Base-by-base conservation (phyloP, 2,113 vertebrate species). In the Pangasianodon hypophthalmus region DNA sequence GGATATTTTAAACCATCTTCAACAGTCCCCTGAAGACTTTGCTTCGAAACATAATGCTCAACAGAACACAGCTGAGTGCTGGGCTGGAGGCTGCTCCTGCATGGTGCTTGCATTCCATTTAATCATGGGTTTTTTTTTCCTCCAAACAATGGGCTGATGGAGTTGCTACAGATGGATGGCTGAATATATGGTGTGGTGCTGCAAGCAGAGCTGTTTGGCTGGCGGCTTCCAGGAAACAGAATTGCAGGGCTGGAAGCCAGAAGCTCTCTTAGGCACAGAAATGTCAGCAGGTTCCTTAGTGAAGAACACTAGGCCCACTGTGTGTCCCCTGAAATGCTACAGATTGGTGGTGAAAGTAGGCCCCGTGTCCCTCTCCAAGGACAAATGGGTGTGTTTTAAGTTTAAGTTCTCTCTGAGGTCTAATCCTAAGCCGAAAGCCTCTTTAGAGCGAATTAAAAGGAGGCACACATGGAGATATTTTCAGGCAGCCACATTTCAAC, bases 141-240 rank as follows among this genome's bases (percentile, higher is more conserved):
- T 3, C 18, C 11, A 69, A 69, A 91, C 90, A 91, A 90, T 82
- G 84, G 67, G 56, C 82, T 79, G 89, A 87, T 90, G 77, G 88
- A 87, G 71, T 29, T 16, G 64, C 87, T 79, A 71, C 87, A 89
- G 81, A 89, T 81, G 77, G 87, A 86, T 48, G 87, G 82, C 64
- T 32, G 56, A 41, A 81, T 89, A 90, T 89, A 89, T 90, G 75
- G 85, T 50, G 44, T 69, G 64, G 88, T 86, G 71, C 37, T 52
- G 67, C 85, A 83, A 88, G 88, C 32, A 41, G 82, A 82, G 88
- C 75, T 58, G 69, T 91, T 87, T 85, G 69, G 88, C 82, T 80
- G 75, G 24, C 67, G 83, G 85, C 91, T 91, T 92, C 86, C 90
- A 91, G 85, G 77, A 90, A 92, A 89, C 71, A 88, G 87, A 87